Percentiles rank a stretch among this genome's conserved stretches.
phyloP scores from a whole-genome alignment of 2,797 vertebrate species.

The Catostomus latipinnis region DNA sequence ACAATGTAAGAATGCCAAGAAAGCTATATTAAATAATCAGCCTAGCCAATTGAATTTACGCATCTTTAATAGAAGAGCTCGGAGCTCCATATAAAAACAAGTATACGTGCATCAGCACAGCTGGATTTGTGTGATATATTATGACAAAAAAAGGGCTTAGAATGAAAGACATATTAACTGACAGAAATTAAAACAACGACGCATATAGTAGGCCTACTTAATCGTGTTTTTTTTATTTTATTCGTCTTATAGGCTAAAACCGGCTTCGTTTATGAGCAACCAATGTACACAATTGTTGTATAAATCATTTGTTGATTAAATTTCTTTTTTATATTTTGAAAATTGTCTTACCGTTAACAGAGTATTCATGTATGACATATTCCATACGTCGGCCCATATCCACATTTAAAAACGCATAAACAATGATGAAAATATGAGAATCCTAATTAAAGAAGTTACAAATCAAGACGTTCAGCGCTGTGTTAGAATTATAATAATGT shows the following conservation, averaged over 20 bases:
- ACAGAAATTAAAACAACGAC: not conserved
- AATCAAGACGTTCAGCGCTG: not conserved
- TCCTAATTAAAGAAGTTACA: conserved; percentile 7
- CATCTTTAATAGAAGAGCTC: not conserved
- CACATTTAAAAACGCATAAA: not conserved
- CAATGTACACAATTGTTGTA: no score
- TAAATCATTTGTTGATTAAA: no score
- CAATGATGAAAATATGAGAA: not conserved
- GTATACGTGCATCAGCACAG: no score
- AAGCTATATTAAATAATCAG: not conserved
- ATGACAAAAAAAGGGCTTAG: not conserved
- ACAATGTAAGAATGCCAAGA: not conserved
- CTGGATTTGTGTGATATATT: not conserved
- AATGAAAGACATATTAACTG: not conserved
- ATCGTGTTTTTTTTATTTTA: not conserved
- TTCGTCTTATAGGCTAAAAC: not conserved
- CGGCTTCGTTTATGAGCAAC: no score
- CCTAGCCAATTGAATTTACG: not conserved
- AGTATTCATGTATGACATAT: conserved; percentile 26
- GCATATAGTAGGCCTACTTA: not conserved
- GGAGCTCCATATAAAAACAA: not conserved
- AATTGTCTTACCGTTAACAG: conserved; percentile 33
- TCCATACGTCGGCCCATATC: conserved; percentile 2
- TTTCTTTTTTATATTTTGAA: not conserved
- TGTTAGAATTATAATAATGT: not conserved